Evolutionary conservation across 2,888 invertebrate genomes (phyloP).

Genomic region (Caenorhabditis virilis): DNA sequence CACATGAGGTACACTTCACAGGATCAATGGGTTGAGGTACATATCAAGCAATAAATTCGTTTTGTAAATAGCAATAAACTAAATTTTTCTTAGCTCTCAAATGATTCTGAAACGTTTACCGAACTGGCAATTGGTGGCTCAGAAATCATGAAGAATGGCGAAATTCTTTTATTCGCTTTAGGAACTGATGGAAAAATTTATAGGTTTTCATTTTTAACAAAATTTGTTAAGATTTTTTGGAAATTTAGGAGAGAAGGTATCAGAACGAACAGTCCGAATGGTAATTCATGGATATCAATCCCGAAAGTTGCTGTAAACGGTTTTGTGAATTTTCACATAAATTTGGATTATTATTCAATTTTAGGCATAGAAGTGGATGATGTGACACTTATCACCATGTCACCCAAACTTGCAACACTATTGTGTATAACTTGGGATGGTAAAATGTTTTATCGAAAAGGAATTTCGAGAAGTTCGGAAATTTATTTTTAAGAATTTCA

Average conservation of each 20-base stretch:
- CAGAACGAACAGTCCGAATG: conserved; percentile 11
- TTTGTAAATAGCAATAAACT: neutral
- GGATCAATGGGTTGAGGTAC: conserved; percentile 38
- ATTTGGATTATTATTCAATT: conserved; percentile 2
- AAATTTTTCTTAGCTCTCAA: neutral
- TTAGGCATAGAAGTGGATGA: conserved; percentile 30
- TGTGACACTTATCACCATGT: conserved; percentile 28
- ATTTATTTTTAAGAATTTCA: neutral
- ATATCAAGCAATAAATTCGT: neutral
- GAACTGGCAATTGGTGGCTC: conserved; percentile 31
- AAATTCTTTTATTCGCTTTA: conserved; percentile 33
- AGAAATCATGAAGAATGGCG: conserved; percentile 20
- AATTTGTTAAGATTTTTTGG: conserved; percentile 6
- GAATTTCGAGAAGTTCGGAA: conserved; percentile 20
- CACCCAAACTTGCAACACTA: conserved; percentile 27
- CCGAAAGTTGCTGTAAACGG: conserved; percentile 14
- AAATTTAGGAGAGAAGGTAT: conserved; percentile 13
- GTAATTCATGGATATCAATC: conserved; percentile 8
- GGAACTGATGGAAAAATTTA: conserved; percentile 37
- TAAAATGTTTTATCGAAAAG: conserved; percentile 32
- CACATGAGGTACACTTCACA: conserved; percentile 40
- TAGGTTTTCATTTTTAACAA: conserved; percentile 4
- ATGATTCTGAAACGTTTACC: conserved; percentile 20
- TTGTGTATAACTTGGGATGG: conserved; percentile 46
- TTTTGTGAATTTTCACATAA: neutral